phyloP scores from a whole-genome alignment of 2,888 invertebrate species.

The Lasioglossum pauxillum region DNA sequence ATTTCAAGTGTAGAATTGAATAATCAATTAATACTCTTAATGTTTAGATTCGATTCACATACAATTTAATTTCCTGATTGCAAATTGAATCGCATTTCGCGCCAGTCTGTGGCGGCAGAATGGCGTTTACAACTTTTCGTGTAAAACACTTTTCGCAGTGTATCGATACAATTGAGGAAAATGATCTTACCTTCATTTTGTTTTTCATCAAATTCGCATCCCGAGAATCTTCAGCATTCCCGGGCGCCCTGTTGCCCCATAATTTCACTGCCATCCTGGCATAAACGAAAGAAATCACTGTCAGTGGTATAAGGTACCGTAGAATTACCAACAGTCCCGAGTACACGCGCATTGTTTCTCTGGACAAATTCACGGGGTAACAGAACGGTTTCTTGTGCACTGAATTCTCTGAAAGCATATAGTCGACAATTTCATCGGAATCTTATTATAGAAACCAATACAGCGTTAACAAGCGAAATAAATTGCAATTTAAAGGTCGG shows the following conservation, averaged over 20 bases:
- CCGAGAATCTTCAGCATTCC: constrained; percentile 91
- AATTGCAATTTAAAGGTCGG: not conserved
- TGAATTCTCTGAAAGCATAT: not conserved
- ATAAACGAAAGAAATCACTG: constrained; percentile 93
- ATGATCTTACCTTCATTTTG: constrained; percentile 90
- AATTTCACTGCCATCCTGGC: constrained; percentile 91
- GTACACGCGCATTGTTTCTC: constrained; percentile 86
- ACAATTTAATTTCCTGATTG: not conserved
- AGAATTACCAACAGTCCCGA: constrained; percentile 86
- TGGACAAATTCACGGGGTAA: constrained; percentile 86
- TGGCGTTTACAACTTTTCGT: not conserved
- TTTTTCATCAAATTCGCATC: constrained; percentile 93
- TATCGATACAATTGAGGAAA: not conserved
- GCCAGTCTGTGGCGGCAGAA: not conserved
- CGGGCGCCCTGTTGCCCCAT: constrained; percentile 92
- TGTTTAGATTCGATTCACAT: not conserved
- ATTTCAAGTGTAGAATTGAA: not conserved
- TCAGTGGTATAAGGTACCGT: constrained; percentile 92
- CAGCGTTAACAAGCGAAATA: not conserved
- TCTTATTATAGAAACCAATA: not conserved
- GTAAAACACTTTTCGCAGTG: not conserved
- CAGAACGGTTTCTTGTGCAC: constrained; percentile 87
- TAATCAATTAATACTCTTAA: not conserved
- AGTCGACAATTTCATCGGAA: not conserved
- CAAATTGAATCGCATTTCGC: not conserved